Conservation (phyloP, 2,797 vertebrate genomes). For the Cyprinodon diabolis region DNA sequence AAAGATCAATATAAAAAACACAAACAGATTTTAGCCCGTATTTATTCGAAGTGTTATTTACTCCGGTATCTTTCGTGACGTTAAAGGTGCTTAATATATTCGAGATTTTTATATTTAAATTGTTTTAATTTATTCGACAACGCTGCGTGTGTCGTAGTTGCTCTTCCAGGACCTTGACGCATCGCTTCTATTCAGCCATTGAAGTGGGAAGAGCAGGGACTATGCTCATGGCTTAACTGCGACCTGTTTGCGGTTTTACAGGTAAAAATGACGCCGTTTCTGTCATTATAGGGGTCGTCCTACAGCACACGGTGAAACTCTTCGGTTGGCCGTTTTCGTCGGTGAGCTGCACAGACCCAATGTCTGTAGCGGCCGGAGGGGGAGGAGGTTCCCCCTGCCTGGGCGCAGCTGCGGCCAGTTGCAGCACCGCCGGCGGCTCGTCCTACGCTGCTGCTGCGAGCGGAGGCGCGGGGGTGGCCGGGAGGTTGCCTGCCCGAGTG, state of each 20-base stretch:
- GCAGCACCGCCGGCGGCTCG: constrained; percentile 70
- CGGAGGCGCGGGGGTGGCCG: constrained; percentile 76
- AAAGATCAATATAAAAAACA: constrained; percentile 34
- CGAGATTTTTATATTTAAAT: too few species aligned
- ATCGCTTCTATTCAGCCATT: constrained; percentile 75
- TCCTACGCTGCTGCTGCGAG: constrained; percentile 62
- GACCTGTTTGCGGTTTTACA: constrained; percentile 26
- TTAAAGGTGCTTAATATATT: background rate
- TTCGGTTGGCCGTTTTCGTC: constrained; percentile 44
- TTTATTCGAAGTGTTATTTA: rapidly evolving
- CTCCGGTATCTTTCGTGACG: background rate
- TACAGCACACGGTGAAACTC: constrained; percentile 30
- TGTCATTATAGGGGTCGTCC: constrained; percentile 24
- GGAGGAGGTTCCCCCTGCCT: constrained; percentile 79
- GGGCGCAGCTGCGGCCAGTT: constrained; percentile 77
- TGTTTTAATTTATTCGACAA: background rate
- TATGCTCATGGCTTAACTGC: constrained; percentile 50
- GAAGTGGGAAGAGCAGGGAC: constrained; percentile 54
- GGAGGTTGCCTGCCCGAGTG: constrained; percentile 89
- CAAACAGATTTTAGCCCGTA: rapidly evolving
- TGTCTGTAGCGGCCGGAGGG: constrained; percentile 81
- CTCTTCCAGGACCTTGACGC: constrained; percentile 74
- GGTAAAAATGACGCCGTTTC: constrained; percentile 42
- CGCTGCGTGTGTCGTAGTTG: rapidly evolving
- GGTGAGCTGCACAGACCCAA: constrained; percentile 49